phyloP scores from a whole-genome alignment of 30 jellyfish, hydroid and myxozoan species.

The Chironex yamaguchii region DNA sequence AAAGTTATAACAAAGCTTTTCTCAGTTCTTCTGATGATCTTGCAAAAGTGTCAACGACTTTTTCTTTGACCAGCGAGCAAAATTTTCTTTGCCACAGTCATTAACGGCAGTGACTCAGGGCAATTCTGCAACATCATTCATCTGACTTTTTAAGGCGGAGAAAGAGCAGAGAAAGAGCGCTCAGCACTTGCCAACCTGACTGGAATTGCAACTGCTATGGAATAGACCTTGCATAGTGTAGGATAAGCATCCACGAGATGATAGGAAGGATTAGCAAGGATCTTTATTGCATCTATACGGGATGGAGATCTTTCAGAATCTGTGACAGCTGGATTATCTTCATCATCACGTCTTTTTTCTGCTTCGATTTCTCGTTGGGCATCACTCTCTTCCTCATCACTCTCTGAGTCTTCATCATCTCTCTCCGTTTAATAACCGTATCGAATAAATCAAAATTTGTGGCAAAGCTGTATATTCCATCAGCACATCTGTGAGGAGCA shows the following conservation, averaged over 20 bases:
- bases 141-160: constrained; percentile 43
- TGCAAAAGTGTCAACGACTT: constrained; percentile 23
- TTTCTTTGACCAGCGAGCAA: constrained; percentile 25
- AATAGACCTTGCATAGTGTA: constrained; percentile 44
- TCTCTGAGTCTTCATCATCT: constrained; percentile 8
- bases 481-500: constrained; percentile 53
- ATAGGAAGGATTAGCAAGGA: constrained; percentile 47
- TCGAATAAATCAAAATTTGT: constrained; percentile 29
- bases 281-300: constrained; percentile 33
- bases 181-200: constrained; percentile 51
- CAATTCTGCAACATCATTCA: constrained; percentile 53
- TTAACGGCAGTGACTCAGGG: constrained; percentile 27
- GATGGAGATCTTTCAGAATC: constrained; percentile 29
- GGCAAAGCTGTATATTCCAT: constrained; percentile 56
- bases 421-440: constrained; percentile 2
- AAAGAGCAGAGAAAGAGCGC: constrained; percentile 55
- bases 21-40: constrained; percentile 11
- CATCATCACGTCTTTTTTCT: constrained; percentile 8
- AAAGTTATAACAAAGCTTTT: not conserved
- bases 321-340: constrained; percentile 2
- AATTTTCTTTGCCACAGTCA: constrained; percentile 26
- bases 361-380: not conserved
- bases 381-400: constrained; percentile 23
- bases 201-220: constrained; percentile 59
- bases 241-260: constrained; percentile 50